Percentiles rank a stretch among this genome's conserved stretches.
Conservation (phyloP, 2,113 vertebrate genomes). For the Sus scrofa region DNA sequence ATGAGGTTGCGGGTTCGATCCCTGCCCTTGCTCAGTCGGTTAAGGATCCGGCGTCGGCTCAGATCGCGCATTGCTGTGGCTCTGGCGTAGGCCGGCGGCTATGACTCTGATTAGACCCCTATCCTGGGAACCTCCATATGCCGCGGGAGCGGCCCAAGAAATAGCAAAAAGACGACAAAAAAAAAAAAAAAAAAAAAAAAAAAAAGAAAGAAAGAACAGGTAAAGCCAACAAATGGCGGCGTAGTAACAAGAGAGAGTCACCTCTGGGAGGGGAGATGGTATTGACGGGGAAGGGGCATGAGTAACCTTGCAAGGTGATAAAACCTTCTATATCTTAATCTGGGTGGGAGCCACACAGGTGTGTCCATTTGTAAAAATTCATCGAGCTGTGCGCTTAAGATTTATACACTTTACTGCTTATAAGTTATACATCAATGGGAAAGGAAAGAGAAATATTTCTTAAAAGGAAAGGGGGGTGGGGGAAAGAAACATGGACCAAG, state of each 20-base stretch:
- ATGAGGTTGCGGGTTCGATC: too few relatives aligned
- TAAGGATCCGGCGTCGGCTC: too few relatives aligned
- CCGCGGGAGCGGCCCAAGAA: too few relatives aligned
- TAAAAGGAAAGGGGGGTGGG: background rate
- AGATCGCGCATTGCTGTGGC: too few relatives aligned
- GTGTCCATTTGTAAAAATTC: background rate
- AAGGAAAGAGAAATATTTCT: background rate
- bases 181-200: too few relatives aligned
- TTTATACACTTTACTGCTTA: background rate
- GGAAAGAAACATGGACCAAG: background rate
- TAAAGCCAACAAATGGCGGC: rapidly evolving
- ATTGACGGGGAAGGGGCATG: background rate
- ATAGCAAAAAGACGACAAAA: too few relatives aligned
- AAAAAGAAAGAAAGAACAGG: too few relatives aligned
- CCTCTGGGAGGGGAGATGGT: background rate
- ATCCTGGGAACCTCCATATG: too few relatives aligned
- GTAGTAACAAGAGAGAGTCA: background rate
- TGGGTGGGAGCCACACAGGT: background rate
- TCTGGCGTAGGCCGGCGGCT: too few relatives aligned
- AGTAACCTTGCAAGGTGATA: background rate
- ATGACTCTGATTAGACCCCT: too few relatives aligned
- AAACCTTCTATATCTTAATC: background rate
- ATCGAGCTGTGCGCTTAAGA: background rate
- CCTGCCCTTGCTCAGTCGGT: too few relatives aligned
- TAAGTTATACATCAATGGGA: background rate